These are phyloP conservation scores for Aldrovandia affinis DNA, from an alignment of 2,797 vertebrate genomes.

Conservation along the genomic window DNA sequence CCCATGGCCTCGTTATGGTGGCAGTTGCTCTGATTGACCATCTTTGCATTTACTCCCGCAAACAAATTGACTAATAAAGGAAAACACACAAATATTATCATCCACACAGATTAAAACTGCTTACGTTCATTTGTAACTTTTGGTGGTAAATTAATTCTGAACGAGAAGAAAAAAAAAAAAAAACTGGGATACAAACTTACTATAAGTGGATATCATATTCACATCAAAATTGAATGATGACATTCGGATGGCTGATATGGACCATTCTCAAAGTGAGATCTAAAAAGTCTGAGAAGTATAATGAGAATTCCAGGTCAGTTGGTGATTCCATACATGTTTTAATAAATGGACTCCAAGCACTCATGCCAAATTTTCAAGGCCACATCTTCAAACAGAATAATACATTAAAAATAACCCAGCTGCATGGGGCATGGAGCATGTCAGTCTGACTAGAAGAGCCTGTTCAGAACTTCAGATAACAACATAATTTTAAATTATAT, in stretches of 20 bases:
- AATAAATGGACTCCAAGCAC: not conserved
- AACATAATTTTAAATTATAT: slow-evolving; percentile 4
- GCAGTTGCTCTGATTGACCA: slow-evolving; percentile 82
- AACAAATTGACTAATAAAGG: slow-evolving; percentile 25
- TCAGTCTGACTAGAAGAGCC: not conserved
- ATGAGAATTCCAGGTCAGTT: not conserved
- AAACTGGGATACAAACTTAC: not conserved
- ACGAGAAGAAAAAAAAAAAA: no score
- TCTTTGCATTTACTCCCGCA: slow-evolving; percentile 56
- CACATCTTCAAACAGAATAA: slow-evolving; percentile 26
- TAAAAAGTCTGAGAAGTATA: not conserved
- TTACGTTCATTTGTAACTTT: not conserved
- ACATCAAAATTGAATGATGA: not conserved
- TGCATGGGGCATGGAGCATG: slow-evolving; percentile 15
- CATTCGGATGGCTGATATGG: not conserved
- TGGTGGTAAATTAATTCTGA: not conserved
- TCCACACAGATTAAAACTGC: not conserved
- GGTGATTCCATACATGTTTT: not conserved
- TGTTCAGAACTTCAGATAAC: slow-evolving; percentile 23
- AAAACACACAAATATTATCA: not conserved
- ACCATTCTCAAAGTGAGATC: not conserved
- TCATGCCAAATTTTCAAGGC: slow-evolving; percentile 14
- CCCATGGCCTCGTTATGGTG: slow-evolving; percentile 84
- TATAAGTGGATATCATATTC: not conserved
- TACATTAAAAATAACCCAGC: slow-evolving; percentile 20